Percentiles rank a stretch among this genome's conserved stretches.
Evolutionary conservation across 2,113 vertebrate genomes (phyloP).

Genomic region (Ceyx margarethae): DNA sequence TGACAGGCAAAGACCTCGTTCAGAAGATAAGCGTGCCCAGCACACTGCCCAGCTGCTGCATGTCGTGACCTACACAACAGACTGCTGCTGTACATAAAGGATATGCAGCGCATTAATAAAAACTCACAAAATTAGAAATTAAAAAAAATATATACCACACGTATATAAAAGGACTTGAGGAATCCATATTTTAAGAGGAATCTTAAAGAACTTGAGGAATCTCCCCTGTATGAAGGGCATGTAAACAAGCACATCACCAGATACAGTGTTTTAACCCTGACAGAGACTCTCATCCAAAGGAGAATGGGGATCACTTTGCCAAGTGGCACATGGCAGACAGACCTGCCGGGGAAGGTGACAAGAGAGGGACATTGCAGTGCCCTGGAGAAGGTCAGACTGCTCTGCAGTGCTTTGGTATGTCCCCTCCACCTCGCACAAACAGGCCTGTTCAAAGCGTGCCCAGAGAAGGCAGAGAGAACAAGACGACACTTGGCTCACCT

Average conservation of each 20-base stretch:
- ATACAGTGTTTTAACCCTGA: slow-evolving; percentile 43
- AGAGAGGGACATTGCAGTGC: background rate
- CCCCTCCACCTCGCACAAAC: background rate
- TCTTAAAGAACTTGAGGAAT: slow-evolving; percentile 7
- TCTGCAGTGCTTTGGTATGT: background rate
- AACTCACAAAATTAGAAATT: background rate
- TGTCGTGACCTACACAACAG: background rate
- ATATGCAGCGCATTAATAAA: background rate
- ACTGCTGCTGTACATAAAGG: background rate
- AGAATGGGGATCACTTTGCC: background rate
- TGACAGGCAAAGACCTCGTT: background rate
- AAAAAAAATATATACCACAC: background rate
- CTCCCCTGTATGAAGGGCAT: background rate
- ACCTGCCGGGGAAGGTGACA: background rate
- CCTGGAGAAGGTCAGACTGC: background rate
- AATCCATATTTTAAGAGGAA: slow-evolving; percentile 12
- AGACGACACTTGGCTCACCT: background rate
- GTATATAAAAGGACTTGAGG: background rate
- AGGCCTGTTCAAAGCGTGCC: background rate
- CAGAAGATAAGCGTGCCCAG: background rate
- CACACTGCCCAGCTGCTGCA: background rate
- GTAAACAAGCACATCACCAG: slow-evolving; percentile 37
- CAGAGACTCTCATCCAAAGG: background rate
- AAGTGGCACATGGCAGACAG: background rate
- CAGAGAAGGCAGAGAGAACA: background rate